phyloP scores from a whole-genome alignment of 2,797 vertebrate genomes.

The Lutra lutra region DNA sequence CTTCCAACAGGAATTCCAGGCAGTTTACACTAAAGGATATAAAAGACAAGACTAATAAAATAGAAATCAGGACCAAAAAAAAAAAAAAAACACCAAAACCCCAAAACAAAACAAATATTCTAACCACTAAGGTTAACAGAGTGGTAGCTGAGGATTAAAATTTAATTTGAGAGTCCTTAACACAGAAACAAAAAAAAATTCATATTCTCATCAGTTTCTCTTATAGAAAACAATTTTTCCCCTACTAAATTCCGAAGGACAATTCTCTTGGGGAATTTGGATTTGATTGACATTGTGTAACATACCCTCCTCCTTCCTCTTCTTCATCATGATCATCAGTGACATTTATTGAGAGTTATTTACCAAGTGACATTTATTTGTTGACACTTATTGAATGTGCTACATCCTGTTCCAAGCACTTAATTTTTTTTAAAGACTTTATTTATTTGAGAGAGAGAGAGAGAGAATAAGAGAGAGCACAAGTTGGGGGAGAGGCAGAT shows the following conservation, averaged over 20 bases:
- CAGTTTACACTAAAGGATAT: slow-evolving; percentile 32
- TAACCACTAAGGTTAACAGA: background rate
- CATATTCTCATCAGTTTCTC: slow-evolving; percentile 21
- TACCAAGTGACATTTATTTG: background rate
- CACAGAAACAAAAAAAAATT: background rate
- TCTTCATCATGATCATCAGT: background rate
- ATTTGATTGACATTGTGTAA: background rate
- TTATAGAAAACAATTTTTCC: background rate
- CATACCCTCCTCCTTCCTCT: background rate
- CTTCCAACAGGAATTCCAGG: slow-evolving; percentile 65
- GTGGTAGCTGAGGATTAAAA: background rate
- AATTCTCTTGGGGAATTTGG: background rate
- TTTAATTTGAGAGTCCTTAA: slow-evolving; percentile 33
- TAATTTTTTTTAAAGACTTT: background rate
- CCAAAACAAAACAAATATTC: slow-evolving; percentile 27
- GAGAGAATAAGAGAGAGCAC: too few species aligned
- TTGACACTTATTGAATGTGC: background rate
- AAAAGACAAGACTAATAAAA: slow-evolving; percentile 45
- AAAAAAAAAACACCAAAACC: background rate
- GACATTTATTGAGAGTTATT: background rate
- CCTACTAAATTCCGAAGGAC: background rate
- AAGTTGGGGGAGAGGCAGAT: background rate
- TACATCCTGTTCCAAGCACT: background rate
- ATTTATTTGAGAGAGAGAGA: background rate
- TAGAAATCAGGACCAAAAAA: background rate